Evolutionary conservation across 2,113 vertebrate species (phyloP).

Genomic region (Malurus cyaneus): DNA sequence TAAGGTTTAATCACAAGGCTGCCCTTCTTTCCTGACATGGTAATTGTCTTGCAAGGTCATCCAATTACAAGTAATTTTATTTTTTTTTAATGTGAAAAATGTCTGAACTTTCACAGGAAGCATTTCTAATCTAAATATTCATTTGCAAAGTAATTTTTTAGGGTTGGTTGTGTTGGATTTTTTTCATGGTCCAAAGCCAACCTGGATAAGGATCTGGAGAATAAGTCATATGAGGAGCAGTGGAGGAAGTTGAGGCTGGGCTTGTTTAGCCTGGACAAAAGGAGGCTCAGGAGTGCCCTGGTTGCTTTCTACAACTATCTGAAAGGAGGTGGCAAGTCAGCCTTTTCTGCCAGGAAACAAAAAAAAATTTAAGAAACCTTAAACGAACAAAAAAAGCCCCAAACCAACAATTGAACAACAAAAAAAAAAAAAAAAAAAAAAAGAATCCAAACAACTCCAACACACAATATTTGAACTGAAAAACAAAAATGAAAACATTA

Average conservation of each 20-base stretch:
- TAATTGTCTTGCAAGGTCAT: not conserved
- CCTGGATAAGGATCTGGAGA: not conserved
- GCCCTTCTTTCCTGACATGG: not conserved
- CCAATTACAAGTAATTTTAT: not conserved
- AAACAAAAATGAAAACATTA: not conserved
- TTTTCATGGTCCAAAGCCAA: not conserved
- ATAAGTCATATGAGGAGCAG: not conserved
- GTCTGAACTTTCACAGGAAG: not conserved
- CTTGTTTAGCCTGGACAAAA: not conserved
- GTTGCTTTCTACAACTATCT: not conserved
- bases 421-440: not conserved
- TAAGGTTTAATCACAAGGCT: not conserved
- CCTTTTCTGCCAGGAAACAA: not conserved
- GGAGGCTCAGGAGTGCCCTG: not conserved
- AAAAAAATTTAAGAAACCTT: not conserved
- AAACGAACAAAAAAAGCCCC: not conserved
- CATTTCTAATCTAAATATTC: not conserved
- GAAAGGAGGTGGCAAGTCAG: not conserved
- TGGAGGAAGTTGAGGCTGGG: not conserved
- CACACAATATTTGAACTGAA: not conserved
- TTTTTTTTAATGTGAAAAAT: not conserved
- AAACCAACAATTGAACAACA: not conserved
- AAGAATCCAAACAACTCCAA: accelerated
- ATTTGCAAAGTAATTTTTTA: not conserved
- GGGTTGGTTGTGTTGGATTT: not conserved